Base-by-base conservation (phyloP, 2,113 vertebrate species). In the Osmerus eperlanus region DNA sequence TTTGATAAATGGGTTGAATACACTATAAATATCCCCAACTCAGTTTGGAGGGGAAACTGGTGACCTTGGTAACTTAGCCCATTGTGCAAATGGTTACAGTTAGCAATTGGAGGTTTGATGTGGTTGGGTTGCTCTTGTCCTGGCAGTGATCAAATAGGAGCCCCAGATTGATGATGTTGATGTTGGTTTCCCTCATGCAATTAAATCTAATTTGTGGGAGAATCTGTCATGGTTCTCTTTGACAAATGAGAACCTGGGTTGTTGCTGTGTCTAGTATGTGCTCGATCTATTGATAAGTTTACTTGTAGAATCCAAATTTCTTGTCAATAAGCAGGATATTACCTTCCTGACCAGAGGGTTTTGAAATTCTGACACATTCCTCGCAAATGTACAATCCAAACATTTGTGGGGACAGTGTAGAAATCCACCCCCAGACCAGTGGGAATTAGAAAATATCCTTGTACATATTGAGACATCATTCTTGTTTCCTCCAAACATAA, bases 1-100 rank as follows among this genome's bases (percentile, higher is more conserved):
- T 79, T 61, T 80, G 73, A 85, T 81, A 51, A 80, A 86, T 80
- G 75, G 11, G 18, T 65, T 32, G 19, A 68, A 36, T 65, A 47
- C 25, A 47, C 78, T 71, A 61, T 81, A 76, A 85, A 82, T 79
- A 71, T 16, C 21, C 74, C 70, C 13, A 70, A 21, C 65, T 67
- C 54, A 70, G n/a, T 15, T 69, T 73, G 62, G 60, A 55, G 81
- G 60, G 2, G 71, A 18, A 67, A 15, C 51, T 5, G 65, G 19
- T 74, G 77, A 77, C 67, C 61, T 78, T 41, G 21, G 4, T 74
- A 55, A 77, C 67, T 51, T 55, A 65, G 32, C 9, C 21, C 72
- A 71, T 68, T 71, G 71, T 69, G 55, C 61, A 79, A 75, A 78
- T 65, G 77, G 72, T 86, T 71, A 62, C 11, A 41, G 41, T 55